Conservation (phyloP, 2,797 vertebrate species). For the Mastacembelus armatus region DNA sequence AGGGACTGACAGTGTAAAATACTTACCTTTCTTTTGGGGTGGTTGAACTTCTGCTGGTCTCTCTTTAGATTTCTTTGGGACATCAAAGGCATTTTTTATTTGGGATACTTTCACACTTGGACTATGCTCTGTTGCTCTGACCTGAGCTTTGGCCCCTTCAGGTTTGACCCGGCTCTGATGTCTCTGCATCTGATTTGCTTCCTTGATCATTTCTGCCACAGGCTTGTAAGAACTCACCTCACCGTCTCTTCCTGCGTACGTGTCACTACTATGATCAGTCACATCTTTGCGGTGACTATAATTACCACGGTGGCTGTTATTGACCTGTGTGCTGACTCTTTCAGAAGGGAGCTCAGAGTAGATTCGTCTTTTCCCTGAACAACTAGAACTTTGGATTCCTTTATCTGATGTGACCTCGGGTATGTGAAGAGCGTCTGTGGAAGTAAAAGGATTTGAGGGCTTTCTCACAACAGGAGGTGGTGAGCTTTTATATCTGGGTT, state of each 20-base stretch:
- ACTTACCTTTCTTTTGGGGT: constrained; percentile 78
- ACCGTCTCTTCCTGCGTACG: constrained; percentile 26
- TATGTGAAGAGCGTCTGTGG: constrained; percentile 43
- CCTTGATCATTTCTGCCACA: constrained; percentile 76
- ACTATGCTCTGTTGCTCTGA: constrained; percentile 55
- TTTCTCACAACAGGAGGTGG: constrained; percentile 69
- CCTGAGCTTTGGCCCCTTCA: constrained; percentile 52
- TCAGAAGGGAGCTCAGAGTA: constrained; percentile 23
- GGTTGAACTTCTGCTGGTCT: constrained; percentile 65
- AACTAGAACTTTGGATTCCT: constrained; percentile 33
- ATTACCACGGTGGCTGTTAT: constrained; percentile 2
- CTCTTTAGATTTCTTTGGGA: constrained; percentile 76
- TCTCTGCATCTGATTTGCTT: constrained; percentile 76
- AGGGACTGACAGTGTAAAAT: not conserved
- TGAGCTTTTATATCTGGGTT: constrained; percentile 64
- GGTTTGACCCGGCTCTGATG: constrained; percentile 45
- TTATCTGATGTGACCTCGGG: constrained; percentile 41
- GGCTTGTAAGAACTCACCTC: constrained; percentile 73
- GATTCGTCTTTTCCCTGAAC: constrained; percentile 35
- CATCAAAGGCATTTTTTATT: constrained; percentile 81
- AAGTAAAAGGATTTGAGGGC: constrained; percentile 40
- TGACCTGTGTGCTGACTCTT: constrained; percentile 21
- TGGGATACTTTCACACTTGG: constrained; percentile 77
- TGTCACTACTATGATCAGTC: constrained; percentile 14
- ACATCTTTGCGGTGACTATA: constrained; percentile 10